phyloP scores from a whole-genome alignment of 2,797 vertebrate genomes.

The Sebastes hopkinsi region DNA sequence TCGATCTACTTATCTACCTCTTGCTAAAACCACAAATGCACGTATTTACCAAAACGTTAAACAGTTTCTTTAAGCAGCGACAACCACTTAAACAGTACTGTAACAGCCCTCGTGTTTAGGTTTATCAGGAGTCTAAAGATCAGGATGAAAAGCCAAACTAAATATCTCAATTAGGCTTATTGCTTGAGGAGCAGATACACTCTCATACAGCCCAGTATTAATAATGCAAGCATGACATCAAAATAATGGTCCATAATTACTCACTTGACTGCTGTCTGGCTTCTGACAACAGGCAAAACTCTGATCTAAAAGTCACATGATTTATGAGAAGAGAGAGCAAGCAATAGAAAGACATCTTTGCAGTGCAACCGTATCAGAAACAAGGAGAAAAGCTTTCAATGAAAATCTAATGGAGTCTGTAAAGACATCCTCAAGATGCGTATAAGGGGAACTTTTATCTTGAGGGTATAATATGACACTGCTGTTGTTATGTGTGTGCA shows the following conservation, averaged over 20 bases:
- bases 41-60: background rate
- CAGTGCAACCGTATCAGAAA: conserved; percentile 71
- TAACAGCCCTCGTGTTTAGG: background rate
- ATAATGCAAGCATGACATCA: conserved; percentile 20
- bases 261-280: conserved; percentile 11
- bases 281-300: conserved; percentile 12
- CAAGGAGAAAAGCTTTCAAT: conserved; percentile 46
- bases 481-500: conserved; percentile 19
- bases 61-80: conserved; percentile 12
- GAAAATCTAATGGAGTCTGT: conserved; percentile 15
- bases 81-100: background rate
- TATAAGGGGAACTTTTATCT: conserved; percentile 4
- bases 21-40: background rate
- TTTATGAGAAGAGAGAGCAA: conserved; percentile 74
- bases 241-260: background rate
- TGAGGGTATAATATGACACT: conserved; percentile 27
- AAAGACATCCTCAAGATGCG: conserved; percentile 19
- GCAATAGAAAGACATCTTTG: conserved; percentile 76
- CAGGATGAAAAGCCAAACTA: conserved; percentile 19
- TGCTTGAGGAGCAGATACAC: conserved; percentile 75
- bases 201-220: conserved; percentile 29
- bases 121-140: conserved; percentile 14
- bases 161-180: conserved; percentile 75
- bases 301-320: conserved; percentile 3
- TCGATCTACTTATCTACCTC: background rate